Conservation (phyloP, 1,140 invertebrate genomes). For the Eufriesea mexicana region DNA sequence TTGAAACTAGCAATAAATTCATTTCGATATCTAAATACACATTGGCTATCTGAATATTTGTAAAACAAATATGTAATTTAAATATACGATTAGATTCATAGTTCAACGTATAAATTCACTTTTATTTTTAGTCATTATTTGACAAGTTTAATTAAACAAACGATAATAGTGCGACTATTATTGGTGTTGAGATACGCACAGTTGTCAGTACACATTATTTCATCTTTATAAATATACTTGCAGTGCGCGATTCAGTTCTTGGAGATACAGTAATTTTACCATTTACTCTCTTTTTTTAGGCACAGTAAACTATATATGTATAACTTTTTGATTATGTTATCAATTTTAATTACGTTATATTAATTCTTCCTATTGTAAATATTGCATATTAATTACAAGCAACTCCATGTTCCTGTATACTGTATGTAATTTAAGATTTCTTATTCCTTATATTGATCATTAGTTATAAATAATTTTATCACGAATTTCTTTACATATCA, state of each 20-base stretch:
- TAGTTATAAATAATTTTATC: not conserved
- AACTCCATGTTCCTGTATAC: not conserved
- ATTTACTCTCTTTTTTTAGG: not conserved
- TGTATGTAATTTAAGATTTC: not conserved
- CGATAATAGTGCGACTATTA: not conserved
- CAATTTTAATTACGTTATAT: not conserved
- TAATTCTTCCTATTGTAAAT: not conserved
- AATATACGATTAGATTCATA: not conserved
- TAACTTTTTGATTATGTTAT: not conserved
- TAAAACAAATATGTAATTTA: not conserved
- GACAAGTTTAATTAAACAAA: not conserved
- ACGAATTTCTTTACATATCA: not conserved
- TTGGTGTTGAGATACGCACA: not conserved
- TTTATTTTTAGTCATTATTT: not conserved
- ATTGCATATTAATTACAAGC: not conserved
- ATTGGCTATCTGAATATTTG: not conserved
- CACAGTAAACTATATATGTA: not conserved
- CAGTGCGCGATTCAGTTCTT: not conserved
- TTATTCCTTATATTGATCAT: not conserved
- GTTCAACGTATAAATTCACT: not conserved
- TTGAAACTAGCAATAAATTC: not conserved
- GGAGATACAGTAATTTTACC: not conserved
- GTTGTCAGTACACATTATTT: not conserved
- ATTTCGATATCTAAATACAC: not conserved
- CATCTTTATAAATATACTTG: constrained; percentile 24